Percentiles rank a stretch among this genome's conserved stretches.
These are phyloP conservation scores for Origma solitaria DNA, from an alignment of 2,113 vertebrate species.

Conservation along the genomic window DNA sequence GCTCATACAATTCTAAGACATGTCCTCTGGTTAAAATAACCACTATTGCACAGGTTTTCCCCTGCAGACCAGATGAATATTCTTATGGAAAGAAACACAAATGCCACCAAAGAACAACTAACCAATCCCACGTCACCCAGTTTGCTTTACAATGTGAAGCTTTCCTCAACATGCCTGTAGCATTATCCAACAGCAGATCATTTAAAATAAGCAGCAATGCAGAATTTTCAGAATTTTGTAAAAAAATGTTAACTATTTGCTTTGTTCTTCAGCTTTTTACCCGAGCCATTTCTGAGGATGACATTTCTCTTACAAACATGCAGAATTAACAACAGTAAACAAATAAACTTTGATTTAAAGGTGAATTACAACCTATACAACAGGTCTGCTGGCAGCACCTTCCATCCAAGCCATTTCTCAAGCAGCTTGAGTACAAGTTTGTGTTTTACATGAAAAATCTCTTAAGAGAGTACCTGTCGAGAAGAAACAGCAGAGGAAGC, in stretches of 20 bases:
- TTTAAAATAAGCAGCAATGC: neutral
- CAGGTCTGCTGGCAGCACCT: neutral
- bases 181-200: neutral
- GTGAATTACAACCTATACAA: neutral
- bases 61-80: neutral
- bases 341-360: neutral
- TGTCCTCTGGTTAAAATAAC: neutral
- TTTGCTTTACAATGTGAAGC: neutral
- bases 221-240: neutral
- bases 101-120: neutral
- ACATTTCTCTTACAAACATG: neutral
- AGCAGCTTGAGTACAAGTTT: neutral
- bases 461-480: conserved; percentile 74
- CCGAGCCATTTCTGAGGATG: accelerated
- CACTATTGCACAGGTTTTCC: neutral
- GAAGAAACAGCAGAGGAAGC: conserved; percentile 63
- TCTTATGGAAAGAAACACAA: neutral
- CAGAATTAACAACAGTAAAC: neutral
- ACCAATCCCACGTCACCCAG: neutral
- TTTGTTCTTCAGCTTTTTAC: neutral
- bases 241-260: neutral
- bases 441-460: conserved; percentile 15
- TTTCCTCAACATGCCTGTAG: neutral
- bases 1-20: neutral
- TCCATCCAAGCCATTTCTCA: neutral